Base-by-base conservation (phyloP, 2,888 invertebrate species). In the Scaptodrosophila latifasciaeformis region DNA sequence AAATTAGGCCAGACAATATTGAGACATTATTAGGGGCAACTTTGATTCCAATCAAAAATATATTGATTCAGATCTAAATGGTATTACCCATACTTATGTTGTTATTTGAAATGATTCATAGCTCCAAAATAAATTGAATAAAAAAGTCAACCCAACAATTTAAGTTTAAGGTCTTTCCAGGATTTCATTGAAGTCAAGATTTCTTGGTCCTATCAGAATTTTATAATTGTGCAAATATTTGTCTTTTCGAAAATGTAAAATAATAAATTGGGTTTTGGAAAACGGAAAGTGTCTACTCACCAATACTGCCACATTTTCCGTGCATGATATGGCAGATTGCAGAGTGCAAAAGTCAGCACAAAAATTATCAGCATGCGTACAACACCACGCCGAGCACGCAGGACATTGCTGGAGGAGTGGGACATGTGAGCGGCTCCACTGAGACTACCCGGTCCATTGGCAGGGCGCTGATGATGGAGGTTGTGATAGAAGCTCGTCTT, bases 301-400 rank as follows among this genome's bases (percentile, higher is more conserved):
- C 93, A 95, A 85, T 93, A 92, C 82, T 93, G 93, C 93, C 95
- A 94, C 89, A 95, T 91, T 84, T 94, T 94, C 30, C 96, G 89
- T 1, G 92, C 93, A 87, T 96, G 96, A 87, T 94, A 93, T 0
- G 96, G 96, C 59, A 96, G 87, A 85, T 96, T 95, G 87, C 96
- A 96, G 30, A 96, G 82, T 12, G 96, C 95, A 86, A 96, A 97
- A 48, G 94, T 92, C 65, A 94, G 89, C 44, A 96, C 96, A 43
- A 97, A 93, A 21, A 94, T 92, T 60, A 96, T 93, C 67, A 96
- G 89, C 91, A 97, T 93, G 61, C 94, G 91, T 67, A 96, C 94
- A 44, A 96, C 96, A 43, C 94, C 93, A 27, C 94, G 90, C 15
- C 96, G 89, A 19, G 95, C 94, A 47, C 92, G 90, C 58, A 96